A percentile compares a stretch with the other conserved stretches of the same genome.
phyloP scores from a whole-genome alignment of 2,888 invertebrate species.

The Odontocolon sp. region DNA sequence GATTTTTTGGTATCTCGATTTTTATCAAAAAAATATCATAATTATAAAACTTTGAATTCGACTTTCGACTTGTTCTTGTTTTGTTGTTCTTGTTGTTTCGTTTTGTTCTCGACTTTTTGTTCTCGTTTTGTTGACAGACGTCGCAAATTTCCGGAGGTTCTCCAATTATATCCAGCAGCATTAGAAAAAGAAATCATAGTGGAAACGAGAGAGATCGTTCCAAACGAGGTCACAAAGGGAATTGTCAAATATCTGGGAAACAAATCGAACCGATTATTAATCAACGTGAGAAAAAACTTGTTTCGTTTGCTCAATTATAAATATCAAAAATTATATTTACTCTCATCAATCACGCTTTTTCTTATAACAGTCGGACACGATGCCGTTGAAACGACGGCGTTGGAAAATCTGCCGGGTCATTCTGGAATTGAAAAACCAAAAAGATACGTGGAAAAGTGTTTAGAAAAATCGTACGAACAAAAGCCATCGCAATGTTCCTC shows the following conservation, averaged over 20 bases:
- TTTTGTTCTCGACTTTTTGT: too few relatives aligned
- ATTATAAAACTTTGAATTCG: too few relatives aligned
- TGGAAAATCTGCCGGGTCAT: conserved; percentile 75
- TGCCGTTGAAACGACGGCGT: conserved; percentile 73
- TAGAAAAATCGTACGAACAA: conserved; percentile 12
- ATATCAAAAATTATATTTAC: background rate
- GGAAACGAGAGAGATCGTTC: conserved; percentile 72
- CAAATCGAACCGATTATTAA: conserved; percentile 60
- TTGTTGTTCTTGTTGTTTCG: too few relatives aligned
- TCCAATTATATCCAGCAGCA: conserved; percentile 73
- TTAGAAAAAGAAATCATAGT: conserved; percentile 74
- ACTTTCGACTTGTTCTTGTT: too few relatives aligned
- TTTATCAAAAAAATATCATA: too few relatives aligned
- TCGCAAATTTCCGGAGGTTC: conserved; percentile 70
- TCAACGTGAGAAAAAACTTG: conserved; percentile 61
- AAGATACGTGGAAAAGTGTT: conserved; percentile 17
- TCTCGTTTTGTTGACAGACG: conserved; percentile 67
- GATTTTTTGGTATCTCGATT: too few relatives aligned
- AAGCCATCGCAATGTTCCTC: conserved; percentile 47
- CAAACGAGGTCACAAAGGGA: conserved; percentile 71
- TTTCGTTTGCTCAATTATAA: too few relatives aligned
- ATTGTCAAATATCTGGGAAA: conserved; percentile 52
- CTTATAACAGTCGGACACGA: conserved; percentile 59
- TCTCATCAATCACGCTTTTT: background rate
- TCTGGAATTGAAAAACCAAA: conserved; percentile 53